Conservation (phyloP, 1,140 invertebrate species). For the Listronotus bonariensis region DNA sequence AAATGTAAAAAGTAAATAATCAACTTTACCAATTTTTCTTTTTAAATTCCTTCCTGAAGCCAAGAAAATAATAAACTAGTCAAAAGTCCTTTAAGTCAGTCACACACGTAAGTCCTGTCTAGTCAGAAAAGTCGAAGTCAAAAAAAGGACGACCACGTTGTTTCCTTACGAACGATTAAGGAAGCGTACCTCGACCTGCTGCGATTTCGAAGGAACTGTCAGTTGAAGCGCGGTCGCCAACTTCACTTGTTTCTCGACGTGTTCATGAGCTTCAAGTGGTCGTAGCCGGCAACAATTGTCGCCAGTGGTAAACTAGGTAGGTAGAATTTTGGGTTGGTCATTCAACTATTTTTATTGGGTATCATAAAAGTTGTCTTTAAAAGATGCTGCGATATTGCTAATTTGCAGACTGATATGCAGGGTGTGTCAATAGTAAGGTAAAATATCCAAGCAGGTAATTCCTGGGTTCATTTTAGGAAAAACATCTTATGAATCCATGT, state of each 20-base stretch:
- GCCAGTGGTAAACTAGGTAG: not conserved
- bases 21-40: no score
- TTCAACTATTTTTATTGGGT: no score
- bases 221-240: conserved; percentile 10
- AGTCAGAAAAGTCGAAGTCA: conserved; percentile 3
- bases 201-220: conserved; percentile 26
- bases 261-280: conserved; percentile 15
- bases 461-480: no score
- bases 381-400: no score
- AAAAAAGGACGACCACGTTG: conserved; percentile 24
- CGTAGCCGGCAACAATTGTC: not conserved
- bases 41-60: not conserved
- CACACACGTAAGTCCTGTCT: not conserved
- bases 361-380: no score
- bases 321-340: no score
- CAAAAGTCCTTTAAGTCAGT: not conserved
- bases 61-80: not conserved
- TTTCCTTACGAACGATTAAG: conserved; percentile 16
- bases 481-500: no score
- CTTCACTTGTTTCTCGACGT: conserved; percentile 21
- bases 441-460: no score
- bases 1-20: no score
- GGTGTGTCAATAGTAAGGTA: no score
- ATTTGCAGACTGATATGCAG: no score
- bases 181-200: conserved; percentile 13